Percentiles rank a stretch among this genome's conserved stretches.
These are phyloP conservation scores for Phalacrocorax carbo DNA, from an alignment of 2,113 vertebrate genomes.

Conservation along the genomic window DNA sequence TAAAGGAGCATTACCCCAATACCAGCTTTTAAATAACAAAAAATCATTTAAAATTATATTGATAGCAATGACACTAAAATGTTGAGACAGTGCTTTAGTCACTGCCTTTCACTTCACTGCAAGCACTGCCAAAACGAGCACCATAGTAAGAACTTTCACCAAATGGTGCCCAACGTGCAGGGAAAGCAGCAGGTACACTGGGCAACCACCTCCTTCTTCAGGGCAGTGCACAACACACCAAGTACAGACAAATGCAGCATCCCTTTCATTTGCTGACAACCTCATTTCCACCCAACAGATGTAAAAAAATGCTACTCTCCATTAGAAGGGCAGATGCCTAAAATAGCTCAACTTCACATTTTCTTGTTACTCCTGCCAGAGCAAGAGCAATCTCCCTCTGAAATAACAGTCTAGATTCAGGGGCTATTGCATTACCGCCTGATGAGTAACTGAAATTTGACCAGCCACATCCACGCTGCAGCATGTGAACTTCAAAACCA, in stretches of 20 bases:
- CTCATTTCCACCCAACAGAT: conserved; percentile 28
- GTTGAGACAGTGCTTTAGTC: not conserved
- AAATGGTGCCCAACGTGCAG: not conserved
- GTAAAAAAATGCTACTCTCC: not conserved
- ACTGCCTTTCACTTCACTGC: not conserved
- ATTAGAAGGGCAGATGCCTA: not conserved
- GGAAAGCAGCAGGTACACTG: not conserved
- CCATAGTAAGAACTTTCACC: not conserved
- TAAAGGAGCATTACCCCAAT: not conserved
- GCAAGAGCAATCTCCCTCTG: not conserved
- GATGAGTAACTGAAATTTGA: conserved; percentile 60
- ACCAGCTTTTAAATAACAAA: not conserved
- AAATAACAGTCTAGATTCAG: not conserved
- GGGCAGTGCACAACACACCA: not conserved
- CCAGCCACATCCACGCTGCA: conserved; percentile 6
- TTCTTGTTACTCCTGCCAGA: not conserved
- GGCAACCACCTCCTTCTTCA: not conserved
- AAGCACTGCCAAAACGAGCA: not conserved
- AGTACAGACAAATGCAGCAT: not conserved
- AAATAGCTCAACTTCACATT: conserved; percentile 35
- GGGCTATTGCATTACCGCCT: conserved; percentile 51
- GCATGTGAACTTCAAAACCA: conserved; percentile 38
- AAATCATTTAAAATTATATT: not conserved
- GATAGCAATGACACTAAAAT: not conserved
- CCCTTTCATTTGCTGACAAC: not conserved